Base-by-base conservation (phyloP, 2,797 vertebrate species). In the Smutsia temminckii region DNA sequence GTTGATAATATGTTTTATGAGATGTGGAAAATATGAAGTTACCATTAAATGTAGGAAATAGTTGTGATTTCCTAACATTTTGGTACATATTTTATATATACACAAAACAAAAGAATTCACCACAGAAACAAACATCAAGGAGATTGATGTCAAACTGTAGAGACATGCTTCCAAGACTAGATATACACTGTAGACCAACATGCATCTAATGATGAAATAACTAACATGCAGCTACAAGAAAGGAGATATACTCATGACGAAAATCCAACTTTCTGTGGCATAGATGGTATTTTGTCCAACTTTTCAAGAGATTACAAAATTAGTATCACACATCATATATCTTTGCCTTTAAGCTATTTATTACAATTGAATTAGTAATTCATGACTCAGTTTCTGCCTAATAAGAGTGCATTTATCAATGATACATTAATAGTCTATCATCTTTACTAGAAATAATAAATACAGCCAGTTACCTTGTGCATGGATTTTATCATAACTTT, bases 401-500 rank as follows among this genome's bases (percentile, higher is more conserved):
- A 84, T 42, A 77, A 80, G 53, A 57, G 17, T 25, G 4, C 3
- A 59, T 68, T 83, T 75, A 63, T 66, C 46, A 59, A 11, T 9
- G 21, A 68, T 8, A 57, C 40, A 85, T 53, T 75, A n/a, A 40
- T 20, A 49, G 37, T 64, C 42, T 57, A 61, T 13, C 6, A 29
- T 63, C 14, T 85, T 89, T 79, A 72, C 21, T 20, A 37, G 68
- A 55, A 85, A 85, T 23, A 83, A 40, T 79, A 85, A 85, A 37
- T 6, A 72, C 7, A 57, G 8, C 8, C 27, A 25, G 14, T 89
- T 98, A 99, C 99, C 99, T 99, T 99, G 85, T 99, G 99, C 91
- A 99, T 96, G 85, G 99, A 99, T 21, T 97, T 98, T 23, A 98
- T 95, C 99, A 99, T 99, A 90, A 98, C 97, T 21, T 94, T 96